phyloP scores from a whole-genome alignment of 1,140 invertebrate genomes.

The Pseudomyrmex pallidus region DNA sequence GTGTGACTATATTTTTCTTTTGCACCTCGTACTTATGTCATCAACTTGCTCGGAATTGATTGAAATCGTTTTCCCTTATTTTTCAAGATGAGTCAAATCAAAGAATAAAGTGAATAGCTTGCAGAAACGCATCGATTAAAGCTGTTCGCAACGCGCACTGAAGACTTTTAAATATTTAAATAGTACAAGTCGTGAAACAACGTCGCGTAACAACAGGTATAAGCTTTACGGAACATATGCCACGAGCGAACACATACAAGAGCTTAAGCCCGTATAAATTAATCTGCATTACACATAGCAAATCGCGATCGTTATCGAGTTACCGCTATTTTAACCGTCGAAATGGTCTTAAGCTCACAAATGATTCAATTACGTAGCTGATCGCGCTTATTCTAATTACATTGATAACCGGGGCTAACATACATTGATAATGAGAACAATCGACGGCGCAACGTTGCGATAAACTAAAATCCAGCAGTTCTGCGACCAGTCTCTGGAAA shows the following conservation, averaged over 20 bases:
- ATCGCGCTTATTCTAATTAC: constrained; percentile 49
- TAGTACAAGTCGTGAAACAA: constrained; percentile 22
- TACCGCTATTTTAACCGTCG: constrained; percentile 38
- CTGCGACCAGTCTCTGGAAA: not conserved
- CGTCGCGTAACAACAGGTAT: not conserved
- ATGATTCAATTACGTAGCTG: constrained; percentile 35
- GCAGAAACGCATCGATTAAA: constrained; percentile 21
- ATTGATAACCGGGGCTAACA: constrained; percentile 25
- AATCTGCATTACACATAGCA: constrained; percentile 41
- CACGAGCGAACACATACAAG: constrained; percentile 8
- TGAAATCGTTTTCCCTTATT: too few species aligned
- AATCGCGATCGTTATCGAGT: constrained; percentile 46
- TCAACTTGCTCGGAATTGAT: too few species aligned
- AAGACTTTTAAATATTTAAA: constrained; percentile 22
- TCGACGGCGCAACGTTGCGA: constrained; percentile 2
- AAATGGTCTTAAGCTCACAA: constrained; percentile 31
- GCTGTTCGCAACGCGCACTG: not conserved
- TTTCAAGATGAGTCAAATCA: too few species aligned
- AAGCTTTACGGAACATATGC: constrained; percentile 20
- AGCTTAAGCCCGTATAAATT: constrained; percentile 41
- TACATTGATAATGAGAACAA: constrained; percentile 2
- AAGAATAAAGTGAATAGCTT: not conserved
- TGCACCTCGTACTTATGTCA: too few species aligned
- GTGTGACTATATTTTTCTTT: too few species aligned
- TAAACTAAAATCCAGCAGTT: constrained; percentile 5